Base-by-base conservation (phyloP, 2,888 invertebrate species). In the Lamproptera curius region DNA sequence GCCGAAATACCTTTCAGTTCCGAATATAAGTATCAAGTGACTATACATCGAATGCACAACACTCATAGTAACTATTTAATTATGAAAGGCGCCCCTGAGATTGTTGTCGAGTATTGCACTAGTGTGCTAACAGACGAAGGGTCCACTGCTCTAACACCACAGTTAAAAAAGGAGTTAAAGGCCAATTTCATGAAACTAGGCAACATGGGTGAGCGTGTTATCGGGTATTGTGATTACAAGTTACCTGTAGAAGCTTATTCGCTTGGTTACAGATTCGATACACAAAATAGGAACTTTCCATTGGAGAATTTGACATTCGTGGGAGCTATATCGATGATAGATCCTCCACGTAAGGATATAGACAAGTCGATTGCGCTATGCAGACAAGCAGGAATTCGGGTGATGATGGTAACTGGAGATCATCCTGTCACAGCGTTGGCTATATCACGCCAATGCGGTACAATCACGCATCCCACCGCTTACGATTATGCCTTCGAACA, bases 181-280 rank as follows among this genome's bases (percentile, higher is more conserved):
- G 83, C 88, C 39, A 90, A 92, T 43, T 94, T 96, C 69, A 89
- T 92, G 45, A 94, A 93, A 70, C 76, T 97, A 46, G 96, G 95
- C 46, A 93, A 94, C 57, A 91, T 94, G 74, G 97, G 97, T 16
- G 96, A 97, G 74, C 90, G 96, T 50, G 95, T 97, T 1, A 86
- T 96, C 40, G 95, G 94, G 13, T 97, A 96, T 76, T 94, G 94
- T 62, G 95, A 96, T 73, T 82, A 89, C 0, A 61, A 81, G 16
- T 80, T 97, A 28, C 90, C 92, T 0, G 57, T 85, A 17, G 82
- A 77, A 3, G 42, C 53, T 1, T 89, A 70, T 65, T 91, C 91
- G 1, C 62, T 73, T 6, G 90, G 89, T 16, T 92, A 74, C 62
- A 59, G 64, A 11, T 93, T 93, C 56, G 84, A 91, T 51, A 73